phyloP scores from a whole-genome alignment of 2,797 vertebrate species.

The Falco cherrug region DNA sequence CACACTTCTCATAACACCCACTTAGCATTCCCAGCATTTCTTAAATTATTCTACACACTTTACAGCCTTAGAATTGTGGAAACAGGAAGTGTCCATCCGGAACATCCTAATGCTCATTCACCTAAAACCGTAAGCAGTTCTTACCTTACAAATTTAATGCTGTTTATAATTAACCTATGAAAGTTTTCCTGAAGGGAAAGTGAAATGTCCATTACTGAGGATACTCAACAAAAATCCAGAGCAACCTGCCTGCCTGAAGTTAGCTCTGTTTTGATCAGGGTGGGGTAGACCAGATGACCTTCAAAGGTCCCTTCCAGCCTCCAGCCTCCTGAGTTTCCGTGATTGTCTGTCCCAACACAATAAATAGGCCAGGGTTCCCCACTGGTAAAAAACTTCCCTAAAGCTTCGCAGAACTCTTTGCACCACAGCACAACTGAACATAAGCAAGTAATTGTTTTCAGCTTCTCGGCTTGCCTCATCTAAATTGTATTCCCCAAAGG shows the following conservation, averaged over 20 bases:
- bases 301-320: neutral
- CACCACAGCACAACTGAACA: neutral
- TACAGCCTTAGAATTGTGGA: neutral
- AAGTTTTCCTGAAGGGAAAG: neutral
- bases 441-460: neutral
- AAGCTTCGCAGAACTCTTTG: neutral
- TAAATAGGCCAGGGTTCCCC: neutral
- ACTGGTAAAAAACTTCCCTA: neutral
- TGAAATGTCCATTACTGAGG: neutral
- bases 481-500: neutral
- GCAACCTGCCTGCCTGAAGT: neutral
- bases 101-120: neutral
- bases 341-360: neutral
- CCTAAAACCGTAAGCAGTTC: neutral
- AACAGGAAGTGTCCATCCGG: neutral
- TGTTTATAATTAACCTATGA: neutral
- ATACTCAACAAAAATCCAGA: neutral
- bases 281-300: neutral
- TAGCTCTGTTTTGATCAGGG: neutral
- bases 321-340: neutral
- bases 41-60: neutral
- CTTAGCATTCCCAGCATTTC: neutral
- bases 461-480: neutral
- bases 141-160: neutral
- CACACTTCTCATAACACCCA: neutral